Base-by-base conservation (phyloP, 2,113 vertebrate species). In the Hippocampus barbouri region DNA sequence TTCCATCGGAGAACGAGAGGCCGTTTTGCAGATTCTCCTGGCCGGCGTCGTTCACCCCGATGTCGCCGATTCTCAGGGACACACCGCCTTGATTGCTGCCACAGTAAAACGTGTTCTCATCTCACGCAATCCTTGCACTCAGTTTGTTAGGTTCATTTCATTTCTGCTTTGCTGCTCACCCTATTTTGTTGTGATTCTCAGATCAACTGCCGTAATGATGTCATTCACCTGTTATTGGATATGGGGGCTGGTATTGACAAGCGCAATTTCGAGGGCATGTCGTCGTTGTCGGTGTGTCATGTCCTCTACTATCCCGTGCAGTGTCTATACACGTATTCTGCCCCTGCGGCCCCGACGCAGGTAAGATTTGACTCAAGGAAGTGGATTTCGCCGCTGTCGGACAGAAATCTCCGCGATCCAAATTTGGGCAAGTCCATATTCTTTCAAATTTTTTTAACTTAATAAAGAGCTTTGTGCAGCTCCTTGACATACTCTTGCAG, bases 201-300 rank as follows among this genome's bases (percentile, higher is more conserved):
- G 95, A 77, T 93, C 3, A 91, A 92, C 70, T 90, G 88, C 71
- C 91, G 91, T 12, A 56, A 82, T 2, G 70, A 91, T 38, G 77
- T 96, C 20, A 84, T 97, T 80, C 89, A 83, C 63, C 87, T 94
- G 38, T 91, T 98, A 73, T 84, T 98, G 78, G 92, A 97, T 81
- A 83, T 62, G 0, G 95, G 95, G 40, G 94, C 89, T 0, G 88
- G 94, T 1, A 92, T 97, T 77, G 94, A 96, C 85, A 93, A 93
- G 83, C 14, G 88, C 77, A 93, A 91, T 0, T 82, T 87, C 1
- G 93, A 97, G 73, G 94, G 93, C 69, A 85, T 95, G 80, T 93
- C 94, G 0, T 86, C 94, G 0, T 88, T 97, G 66, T 89, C 89
- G 57, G 91, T 93, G 66, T 93, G 94, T 70, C 78, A 91, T 66